Evolutionary conservation across 2,888 invertebrate species (phyloP).

Genomic region (Tipula confusa): DNA sequence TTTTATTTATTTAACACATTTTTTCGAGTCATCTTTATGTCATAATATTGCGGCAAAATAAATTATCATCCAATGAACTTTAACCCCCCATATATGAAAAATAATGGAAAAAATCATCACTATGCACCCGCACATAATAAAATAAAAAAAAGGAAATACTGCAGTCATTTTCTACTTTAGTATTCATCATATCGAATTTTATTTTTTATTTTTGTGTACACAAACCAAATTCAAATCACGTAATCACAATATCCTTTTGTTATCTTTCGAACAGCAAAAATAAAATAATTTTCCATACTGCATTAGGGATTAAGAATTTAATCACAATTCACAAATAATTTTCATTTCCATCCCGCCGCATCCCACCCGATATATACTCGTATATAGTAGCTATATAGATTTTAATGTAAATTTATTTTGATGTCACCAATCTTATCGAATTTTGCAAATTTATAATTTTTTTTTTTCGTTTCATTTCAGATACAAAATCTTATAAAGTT

Average conservation of each 20-base stretch:
- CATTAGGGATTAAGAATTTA: conserved; percentile 25
- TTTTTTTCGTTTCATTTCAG: not conserved
- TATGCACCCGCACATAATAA: not conserved
- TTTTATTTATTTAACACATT: no score
- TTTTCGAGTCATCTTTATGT: not conserved
- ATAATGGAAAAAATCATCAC: not conserved
- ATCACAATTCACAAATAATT: conserved; percentile 25
- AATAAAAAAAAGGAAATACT: not conserved
- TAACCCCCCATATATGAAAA: not conserved
- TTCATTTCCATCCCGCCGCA: not conserved
- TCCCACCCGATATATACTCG: not conserved
- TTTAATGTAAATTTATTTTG: not conserved
- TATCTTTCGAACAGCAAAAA: conserved; percentile 4
- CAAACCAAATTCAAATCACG: conserved; percentile 20
- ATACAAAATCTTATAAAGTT: no score
- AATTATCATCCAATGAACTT: not conserved
- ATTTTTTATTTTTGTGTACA: not conserved
- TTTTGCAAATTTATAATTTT: not conserved
- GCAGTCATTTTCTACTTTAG: conserved; percentile 1
- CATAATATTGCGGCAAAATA: not conserved
- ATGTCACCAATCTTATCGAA: no score
- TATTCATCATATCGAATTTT: conserved; percentile 7
- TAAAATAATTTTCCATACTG: not conserved
- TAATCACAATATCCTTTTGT: conserved; percentile 20
- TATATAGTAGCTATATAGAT: no score